Evolutionary conservation across 2,888 invertebrate genomes (phyloP).

Genomic region (Fragum sueziense): DNA sequence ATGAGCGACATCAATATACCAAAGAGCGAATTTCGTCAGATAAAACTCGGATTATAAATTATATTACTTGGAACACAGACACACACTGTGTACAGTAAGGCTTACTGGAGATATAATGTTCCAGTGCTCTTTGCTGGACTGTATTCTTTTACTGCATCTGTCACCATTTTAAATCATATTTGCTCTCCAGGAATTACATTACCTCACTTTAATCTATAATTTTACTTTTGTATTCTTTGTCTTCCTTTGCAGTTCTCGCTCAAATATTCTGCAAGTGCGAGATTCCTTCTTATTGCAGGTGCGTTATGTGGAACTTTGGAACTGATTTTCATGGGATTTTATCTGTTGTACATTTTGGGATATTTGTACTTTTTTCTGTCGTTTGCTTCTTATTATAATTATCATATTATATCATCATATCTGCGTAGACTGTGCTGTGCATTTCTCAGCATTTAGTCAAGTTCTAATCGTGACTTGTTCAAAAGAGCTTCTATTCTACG

Average conservation of each 20-base stretch:
- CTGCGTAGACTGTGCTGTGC: background rate
- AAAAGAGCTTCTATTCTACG: background rate
- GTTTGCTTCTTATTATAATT: background rate
- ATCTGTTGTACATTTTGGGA: background rate
- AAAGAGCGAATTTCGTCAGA: no score
- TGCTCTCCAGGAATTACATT: background rate
- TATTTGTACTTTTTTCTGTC: no score
- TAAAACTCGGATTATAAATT: no score
- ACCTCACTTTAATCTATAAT: background rate
- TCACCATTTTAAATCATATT: background rate
- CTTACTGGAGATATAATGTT: background rate
- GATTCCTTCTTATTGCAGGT: background rate
- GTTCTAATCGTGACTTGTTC: background rate
- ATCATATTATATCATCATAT: no score
- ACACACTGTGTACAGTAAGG: background rate
- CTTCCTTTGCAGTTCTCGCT: background rate
- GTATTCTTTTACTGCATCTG: background rate
- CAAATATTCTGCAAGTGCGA: no score
- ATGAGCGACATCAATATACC: no score
- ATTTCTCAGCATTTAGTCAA: background rate
- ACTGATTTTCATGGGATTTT: background rate
- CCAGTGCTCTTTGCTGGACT: background rate
- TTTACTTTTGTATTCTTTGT: background rate
- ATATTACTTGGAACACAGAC: background rate
- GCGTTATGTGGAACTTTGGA: background rate